Conservation (phyloP, 2,888 invertebrate species). For the Silvanus unidentatus region DNA sequence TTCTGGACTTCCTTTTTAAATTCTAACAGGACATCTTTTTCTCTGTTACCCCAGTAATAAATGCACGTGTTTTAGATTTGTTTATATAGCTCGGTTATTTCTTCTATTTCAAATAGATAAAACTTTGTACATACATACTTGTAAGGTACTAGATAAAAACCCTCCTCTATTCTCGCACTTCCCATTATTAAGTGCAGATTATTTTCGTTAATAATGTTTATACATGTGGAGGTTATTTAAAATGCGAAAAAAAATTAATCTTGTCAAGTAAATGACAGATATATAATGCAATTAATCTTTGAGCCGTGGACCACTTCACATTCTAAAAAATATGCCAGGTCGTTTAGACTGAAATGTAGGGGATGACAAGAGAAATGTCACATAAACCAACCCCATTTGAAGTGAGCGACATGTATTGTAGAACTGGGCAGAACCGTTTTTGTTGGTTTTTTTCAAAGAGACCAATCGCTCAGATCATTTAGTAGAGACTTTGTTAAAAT, state of each 20-base stretch:
- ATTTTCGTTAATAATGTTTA: no score
- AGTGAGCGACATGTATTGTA: constrained; percentile 23
- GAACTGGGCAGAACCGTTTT: constrained; percentile 18
- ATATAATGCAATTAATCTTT: constrained; percentile 23
- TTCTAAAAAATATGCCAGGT: constrained; percentile 19
- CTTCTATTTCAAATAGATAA: no score
- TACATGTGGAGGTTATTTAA: no score
- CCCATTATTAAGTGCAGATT: no score
- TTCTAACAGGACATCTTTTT: background rate
- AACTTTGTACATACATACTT: no score
- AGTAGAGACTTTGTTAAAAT: background rate
- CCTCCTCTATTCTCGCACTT: no score
- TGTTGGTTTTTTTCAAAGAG: constrained; percentile 19
- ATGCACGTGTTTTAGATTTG: constrained; percentile 25
- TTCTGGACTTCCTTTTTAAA: constrained; percentile 4
- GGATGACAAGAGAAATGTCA: constrained; percentile 24
- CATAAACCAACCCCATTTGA: constrained; percentile 23
- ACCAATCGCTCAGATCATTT: constrained; percentile 4
- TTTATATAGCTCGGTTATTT: constrained; percentile 14
- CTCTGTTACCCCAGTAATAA: constrained; percentile 4
- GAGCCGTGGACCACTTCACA: constrained; percentile 17
- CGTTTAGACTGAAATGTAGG: constrained; percentile 22
- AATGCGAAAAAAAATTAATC: constrained; percentile 17
- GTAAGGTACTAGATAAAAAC: no score
- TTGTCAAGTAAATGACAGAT: constrained; percentile 19